Evolutionary conservation across 2,888 invertebrate genomes (phyloP), one percentile per base, ranked within the genome.

Genomic region (Strigamia maritima): DNA sequence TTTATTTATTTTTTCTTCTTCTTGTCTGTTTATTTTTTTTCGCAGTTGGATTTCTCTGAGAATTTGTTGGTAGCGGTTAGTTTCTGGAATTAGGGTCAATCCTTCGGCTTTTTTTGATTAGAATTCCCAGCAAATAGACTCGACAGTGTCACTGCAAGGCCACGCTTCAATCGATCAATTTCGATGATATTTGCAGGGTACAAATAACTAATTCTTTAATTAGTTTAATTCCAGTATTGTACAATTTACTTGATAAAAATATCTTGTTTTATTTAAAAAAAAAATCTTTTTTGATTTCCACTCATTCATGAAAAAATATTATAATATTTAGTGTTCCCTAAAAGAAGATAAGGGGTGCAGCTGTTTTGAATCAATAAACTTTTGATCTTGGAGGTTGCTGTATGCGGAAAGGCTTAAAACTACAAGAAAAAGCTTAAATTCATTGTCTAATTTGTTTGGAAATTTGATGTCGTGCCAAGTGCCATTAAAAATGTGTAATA

Each of bases 51-150:
- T 7, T 7, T 24, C 65, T 65, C 26, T 24, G 24, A 26, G 65
- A 24, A 65, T 65, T 60, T 65, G 65, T 65, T 26, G 65, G 26
- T n/a, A 19, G 16, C 65, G 6, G 65, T 24, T 65, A 24, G 65
- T 26, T 22, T 2, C 26, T 26, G 26, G 65, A 65, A 65, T 26
- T 65, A 65, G 24, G 26, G 24, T 26, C 65, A 65, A 24, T 65
- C 65, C 65, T 65, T 65, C 24, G 65, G 24, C 65, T 65, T 65
- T 65, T 65, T 65, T 65, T 49, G 65, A 65, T 65, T 65, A 24
- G 24, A 24, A 65, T 26, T 28, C 28, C 8, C 12, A 26, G 65
- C 28, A 31, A 31, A 31, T 31, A 31, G 31, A 31, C 31, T 31
- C 31, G 6, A 31, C 31, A 28, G 28, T 65, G 65, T 49, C 49